Evolutionary conservation across 1,140 invertebrate genomes (phyloP).

Genomic region (Acromyrmex echinatior): DNA sequence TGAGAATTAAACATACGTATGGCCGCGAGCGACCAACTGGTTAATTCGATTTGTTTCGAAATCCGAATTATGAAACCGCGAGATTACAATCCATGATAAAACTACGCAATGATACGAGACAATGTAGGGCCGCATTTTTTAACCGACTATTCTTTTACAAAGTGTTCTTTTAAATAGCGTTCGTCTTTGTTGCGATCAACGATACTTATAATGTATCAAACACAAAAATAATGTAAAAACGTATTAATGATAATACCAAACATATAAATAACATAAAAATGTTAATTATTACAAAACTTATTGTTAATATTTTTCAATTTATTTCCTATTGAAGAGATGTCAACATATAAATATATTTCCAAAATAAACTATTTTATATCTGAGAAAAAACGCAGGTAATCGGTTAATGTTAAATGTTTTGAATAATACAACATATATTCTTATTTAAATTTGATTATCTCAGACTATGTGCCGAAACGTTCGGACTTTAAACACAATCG

Average conservation of each 20-base stretch:
- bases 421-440: too few relatives aligned
- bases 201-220: not conserved
- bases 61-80: not conserved
- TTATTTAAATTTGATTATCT: too few relatives aligned
- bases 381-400: too few relatives aligned
- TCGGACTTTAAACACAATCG: too few relatives aligned
- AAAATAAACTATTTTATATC: not conserved
- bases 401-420: too few relatives aligned
- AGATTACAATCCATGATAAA: constrained; percentile 18
- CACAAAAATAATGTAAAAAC: not conserved
- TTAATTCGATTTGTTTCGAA: constrained; percentile 34
- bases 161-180: not conserved
- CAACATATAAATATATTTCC: not conserved
- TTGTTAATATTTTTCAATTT: too few relatives aligned
- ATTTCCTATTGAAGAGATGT: not conserved
- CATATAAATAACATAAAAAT: not conserved
- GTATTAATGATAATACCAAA: not conserved
- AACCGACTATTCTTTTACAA: not conserved
- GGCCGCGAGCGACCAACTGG: not conserved
- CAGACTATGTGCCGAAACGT: too few relatives aligned
- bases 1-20: constrained; percentile 5
- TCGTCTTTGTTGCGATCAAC: not conserved
- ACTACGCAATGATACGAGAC: not conserved
- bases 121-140: not conserved
- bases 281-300: too few relatives aligned